Base-by-base conservation (phyloP, 64 coral and sea anemone genomes). In the Hydrozoanthus tunicans region DNA sequence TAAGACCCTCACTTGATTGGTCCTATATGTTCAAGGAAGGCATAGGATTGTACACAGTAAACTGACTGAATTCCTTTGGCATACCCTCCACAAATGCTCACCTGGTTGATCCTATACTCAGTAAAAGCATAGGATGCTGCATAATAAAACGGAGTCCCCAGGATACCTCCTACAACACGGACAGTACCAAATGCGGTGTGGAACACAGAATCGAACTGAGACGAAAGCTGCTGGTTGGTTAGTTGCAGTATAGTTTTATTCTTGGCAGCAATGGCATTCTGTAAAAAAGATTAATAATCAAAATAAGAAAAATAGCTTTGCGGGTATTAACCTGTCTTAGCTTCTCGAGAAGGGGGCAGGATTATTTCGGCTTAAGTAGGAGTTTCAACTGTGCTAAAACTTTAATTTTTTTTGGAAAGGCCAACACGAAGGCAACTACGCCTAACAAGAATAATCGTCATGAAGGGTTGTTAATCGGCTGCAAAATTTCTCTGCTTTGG, bases 141-240 rank as follows among this genome's bases (percentile, higher is more conserved):
- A 17, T 86, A 86, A 24, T 86, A 86, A 53, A 86, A 86, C 23
- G 66, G 66, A 72, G 23, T 58, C 24, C 83, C 83, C 23, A 86
- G n/a, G 3, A 86, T 57, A 9, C 83, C 68, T 6, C 83, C 83
- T 6, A 86, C 6, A 58, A 65, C 55, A 17, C 53, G 66, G 54
- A 53, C 69, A 0, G 53, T 73, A 12, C 67, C 83, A 10, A 58
- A 73, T 9, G 83, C 83, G 8, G 15, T 86, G 54, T 72, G 17
- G 1, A 86, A 86, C 7, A 86, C 5, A 4, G 83, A 86, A 53
- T 86, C 54, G 54, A 71, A 86, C 2, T n/a, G 7, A 14, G 83
- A 72, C 4, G 53, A 72, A 53, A 86, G 17, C 65, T 86, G n/a
- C 7, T 26, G 17, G 14, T 51, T 12, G 9, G 64, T 72, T 51